phyloP scores from a whole-genome alignment of 2,888 invertebrate species.

The Parnassius smintheus region DNA sequence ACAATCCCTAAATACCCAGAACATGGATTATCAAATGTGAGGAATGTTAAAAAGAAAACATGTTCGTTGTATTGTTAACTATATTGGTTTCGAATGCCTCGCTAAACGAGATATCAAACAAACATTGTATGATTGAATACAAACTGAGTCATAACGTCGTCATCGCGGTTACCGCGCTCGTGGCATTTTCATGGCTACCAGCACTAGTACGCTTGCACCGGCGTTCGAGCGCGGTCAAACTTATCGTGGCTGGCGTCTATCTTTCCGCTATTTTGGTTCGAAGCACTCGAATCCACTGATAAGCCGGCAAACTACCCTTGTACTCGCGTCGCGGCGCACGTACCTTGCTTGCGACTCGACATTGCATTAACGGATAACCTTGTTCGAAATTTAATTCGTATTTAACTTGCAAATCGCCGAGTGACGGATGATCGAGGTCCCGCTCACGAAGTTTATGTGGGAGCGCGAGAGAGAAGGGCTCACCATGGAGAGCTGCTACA shows the following conservation, averaged over 20 bases:
- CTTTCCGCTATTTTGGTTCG: slow-evolving; percentile 55
- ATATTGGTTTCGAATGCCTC: slow-evolving; percentile 14
- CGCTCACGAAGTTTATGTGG: slow-evolving; percentile 64
- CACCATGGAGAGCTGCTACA: slow-evolving; percentile 73
- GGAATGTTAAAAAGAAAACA: slow-evolving; percentile 1
- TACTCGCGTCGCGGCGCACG: slow-evolving; percentile 45
- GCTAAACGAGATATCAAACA: slow-evolving; percentile 37
- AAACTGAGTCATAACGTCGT: slow-evolving; percentile 63
- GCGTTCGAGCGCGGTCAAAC: slow-evolving; percentile 59
- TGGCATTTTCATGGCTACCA: slow-evolving; percentile 53
- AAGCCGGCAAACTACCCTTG: slow-evolving; percentile 53
- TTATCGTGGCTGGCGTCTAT: slow-evolving; percentile 43
- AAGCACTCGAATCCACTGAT: slow-evolving; percentile 44
- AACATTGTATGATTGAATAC: slow-evolving; percentile 57
- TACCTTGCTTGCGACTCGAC: slow-evolving; percentile 29
- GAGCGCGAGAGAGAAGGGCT: slow-evolving; percentile 54
- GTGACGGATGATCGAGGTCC: slow-evolving; percentile 74
- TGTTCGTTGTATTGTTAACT: slow-evolving; percentile 5
- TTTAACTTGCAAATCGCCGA: slow-evolving; percentile 50
- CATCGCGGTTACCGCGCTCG: slow-evolving; percentile 39
- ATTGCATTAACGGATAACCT: slow-evolving; percentile 28
- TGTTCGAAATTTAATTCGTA: slow-evolving; percentile 33
- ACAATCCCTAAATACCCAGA: not conserved
- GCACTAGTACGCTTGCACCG: slow-evolving; percentile 69
- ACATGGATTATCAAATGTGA: not conserved